Evolutionary conservation across 2,113 vertebrate genomes (phyloP).

Genomic region (Dryoscopus gambensis): DNA sequence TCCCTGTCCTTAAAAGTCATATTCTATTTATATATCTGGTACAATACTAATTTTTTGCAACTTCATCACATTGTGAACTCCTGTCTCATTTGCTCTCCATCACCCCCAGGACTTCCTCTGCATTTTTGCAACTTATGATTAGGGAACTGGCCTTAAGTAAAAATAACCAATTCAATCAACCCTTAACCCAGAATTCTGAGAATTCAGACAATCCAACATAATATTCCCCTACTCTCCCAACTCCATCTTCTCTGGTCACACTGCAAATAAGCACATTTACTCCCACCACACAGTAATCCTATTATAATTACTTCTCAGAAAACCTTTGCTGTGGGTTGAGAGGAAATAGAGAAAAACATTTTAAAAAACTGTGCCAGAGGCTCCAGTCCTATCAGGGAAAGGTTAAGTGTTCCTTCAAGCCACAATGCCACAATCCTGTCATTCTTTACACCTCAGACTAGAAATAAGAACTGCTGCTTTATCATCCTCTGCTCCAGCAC

Average conservation of each 20-base stretch:
- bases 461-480: background rate
- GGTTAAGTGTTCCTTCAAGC: background rate
- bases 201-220: background rate
- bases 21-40: background rate
- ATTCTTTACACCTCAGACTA: background rate
- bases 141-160: slow-evolving; percentile 2
- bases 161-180: slow-evolving; percentile 1
- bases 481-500: background rate
- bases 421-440: background rate
- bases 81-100: slow-evolving; percentile 19
- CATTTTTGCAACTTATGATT: background rate
- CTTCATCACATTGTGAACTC: slow-evolving; percentile 25
- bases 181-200: background rate
- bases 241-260: background rate
- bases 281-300: background rate
- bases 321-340: background rate
- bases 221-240: background rate
- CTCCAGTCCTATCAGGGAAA: background rate
- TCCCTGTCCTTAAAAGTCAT: background rate
- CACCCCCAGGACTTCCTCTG: slow-evolving; percentile 12
- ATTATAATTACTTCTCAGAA: slow-evolving; percentile 22
- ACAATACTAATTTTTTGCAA: background rate
- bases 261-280: slow-evolving; percentile 20
- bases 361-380: background rate
- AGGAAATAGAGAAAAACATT: background rate